Evolutionary conservation across 2,113 vertebrate genomes (phyloP).

Genomic region (Halcyon senegalensis): DNA sequence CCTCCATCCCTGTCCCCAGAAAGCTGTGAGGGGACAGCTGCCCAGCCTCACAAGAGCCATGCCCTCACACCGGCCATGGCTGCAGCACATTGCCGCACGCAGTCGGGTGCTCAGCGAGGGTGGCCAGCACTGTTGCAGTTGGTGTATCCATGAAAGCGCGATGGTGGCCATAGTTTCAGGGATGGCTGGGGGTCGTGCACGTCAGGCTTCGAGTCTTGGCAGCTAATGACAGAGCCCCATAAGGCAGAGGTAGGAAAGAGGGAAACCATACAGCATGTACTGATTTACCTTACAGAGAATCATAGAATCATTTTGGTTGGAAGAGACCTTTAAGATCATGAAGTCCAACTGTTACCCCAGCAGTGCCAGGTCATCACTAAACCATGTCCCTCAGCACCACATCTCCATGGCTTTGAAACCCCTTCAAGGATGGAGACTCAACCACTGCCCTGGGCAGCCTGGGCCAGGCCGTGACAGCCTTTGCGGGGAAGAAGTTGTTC

Average conservation of each 20-base stretch:
- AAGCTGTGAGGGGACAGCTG: neutral
- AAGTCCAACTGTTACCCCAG: neutral
- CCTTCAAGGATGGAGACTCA: neutral
- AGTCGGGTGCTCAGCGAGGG: fast-evolving
- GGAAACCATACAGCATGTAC: fast-evolving
- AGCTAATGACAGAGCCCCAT: fast-evolving
- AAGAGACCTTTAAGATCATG: neutral
- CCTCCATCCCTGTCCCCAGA: neutral
- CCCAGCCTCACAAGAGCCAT: fast-evolving
- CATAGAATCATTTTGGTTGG: neutral
- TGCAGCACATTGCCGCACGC: fast-evolving
- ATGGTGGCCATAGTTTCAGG: fast-evolving
- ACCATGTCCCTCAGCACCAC: neutral
- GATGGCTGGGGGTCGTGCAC: fast-evolving
- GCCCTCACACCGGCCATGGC: neutral
- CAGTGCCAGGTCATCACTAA: neutral
- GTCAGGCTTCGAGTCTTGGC: neutral
- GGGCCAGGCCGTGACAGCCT: neutral
- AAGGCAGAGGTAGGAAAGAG: neutral
- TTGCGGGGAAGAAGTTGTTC: neutral
- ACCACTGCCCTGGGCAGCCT: neutral
- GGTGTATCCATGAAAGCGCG: fast-evolving
- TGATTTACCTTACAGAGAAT: fast-evolving
- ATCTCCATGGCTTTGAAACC: neutral
- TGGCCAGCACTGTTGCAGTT: fast-evolving